These are phyloP conservation scores for Drosophila rubida DNA, from an alignment of 2,888 invertebrate species.

Conservation along the genomic window DNA sequence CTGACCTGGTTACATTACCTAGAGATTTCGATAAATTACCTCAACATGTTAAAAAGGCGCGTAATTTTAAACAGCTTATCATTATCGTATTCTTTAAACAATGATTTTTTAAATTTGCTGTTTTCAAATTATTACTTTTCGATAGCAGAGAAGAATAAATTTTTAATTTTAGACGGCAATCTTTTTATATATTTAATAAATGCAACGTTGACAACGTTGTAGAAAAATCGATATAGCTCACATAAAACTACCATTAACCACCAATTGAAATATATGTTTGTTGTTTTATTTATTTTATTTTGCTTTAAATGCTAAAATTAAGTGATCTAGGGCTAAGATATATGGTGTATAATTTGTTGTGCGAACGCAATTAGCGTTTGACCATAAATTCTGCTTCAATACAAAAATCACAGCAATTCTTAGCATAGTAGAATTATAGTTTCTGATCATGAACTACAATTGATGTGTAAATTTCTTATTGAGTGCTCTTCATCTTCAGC, in stretches of 20 bases:
- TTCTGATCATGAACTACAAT: constrained; percentile 48
- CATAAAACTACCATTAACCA: background rate
- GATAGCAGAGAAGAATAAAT: no score
- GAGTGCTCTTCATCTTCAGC: constrained; percentile 9
- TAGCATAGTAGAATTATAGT: constrained; percentile 39
- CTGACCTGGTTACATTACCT: no score
- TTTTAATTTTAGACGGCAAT: no score
- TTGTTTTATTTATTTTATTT: constrained; percentile 26
- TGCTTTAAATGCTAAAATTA: constrained; percentile 24
- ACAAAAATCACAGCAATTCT: constrained; percentile 70
- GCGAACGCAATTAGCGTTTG: constrained; percentile 36
- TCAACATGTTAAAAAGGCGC: no score
- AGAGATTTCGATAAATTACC: background rate
- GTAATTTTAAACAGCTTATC: background rate
- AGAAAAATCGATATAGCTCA: no score
- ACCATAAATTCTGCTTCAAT: constrained; percentile 59
- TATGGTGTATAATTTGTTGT: constrained; percentile 20
- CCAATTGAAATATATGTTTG: background rate
- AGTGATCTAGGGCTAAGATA: constrained; percentile 45
- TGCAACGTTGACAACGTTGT: no score
- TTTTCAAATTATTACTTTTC: no score
- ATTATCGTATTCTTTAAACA: no score
- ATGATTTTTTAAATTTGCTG: no score
- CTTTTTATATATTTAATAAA: no score
- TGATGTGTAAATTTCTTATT: constrained; percentile 46